Conservation (phyloP, 2,797 vertebrate species). For the Salmo trutta region DNA sequence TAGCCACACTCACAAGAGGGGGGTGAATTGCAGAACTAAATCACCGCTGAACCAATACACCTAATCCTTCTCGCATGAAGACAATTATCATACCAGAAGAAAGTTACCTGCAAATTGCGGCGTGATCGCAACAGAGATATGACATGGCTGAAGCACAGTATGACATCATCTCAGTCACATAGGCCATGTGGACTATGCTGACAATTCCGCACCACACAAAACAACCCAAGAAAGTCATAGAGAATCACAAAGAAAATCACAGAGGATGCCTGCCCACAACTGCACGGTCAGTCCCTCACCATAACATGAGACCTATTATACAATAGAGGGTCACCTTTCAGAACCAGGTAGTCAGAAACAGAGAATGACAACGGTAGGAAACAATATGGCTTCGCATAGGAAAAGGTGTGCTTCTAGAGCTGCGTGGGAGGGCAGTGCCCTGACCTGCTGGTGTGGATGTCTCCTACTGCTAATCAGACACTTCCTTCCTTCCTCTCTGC, state of each 20-base stretch:
- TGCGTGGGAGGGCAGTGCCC: not conserved
- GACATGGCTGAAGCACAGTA: not conserved
- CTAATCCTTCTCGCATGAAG: not conserved
- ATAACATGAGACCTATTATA: not conserved
- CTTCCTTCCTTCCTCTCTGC: not conserved
- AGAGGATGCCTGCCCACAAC: not conserved
- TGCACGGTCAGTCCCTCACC: not conserved
- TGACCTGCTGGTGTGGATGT: not conserved
- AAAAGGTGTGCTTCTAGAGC: conserved; percentile 21
- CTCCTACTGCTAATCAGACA: conserved; percentile 1
- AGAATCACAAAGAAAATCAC: not conserved
- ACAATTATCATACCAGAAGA: not conserved
- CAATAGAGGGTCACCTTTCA: not conserved
- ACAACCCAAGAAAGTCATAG: not conserved
- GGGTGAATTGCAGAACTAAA: not conserved
- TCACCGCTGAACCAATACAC: not conserved
- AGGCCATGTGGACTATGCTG: not conserved
- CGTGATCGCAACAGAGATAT: not conserved
- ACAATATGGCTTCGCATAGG: conserved; percentile 28
- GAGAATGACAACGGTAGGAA: conserved; percentile 12
- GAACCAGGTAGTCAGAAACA: conserved; percentile 9
- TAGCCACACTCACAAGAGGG: not conserved
- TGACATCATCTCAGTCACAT: not conserved
- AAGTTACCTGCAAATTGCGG: not conserved
- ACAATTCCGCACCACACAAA: not conserved